Conservation (phyloP, 2,113 vertebrate species). For the Camelus bactrianus region DNA sequence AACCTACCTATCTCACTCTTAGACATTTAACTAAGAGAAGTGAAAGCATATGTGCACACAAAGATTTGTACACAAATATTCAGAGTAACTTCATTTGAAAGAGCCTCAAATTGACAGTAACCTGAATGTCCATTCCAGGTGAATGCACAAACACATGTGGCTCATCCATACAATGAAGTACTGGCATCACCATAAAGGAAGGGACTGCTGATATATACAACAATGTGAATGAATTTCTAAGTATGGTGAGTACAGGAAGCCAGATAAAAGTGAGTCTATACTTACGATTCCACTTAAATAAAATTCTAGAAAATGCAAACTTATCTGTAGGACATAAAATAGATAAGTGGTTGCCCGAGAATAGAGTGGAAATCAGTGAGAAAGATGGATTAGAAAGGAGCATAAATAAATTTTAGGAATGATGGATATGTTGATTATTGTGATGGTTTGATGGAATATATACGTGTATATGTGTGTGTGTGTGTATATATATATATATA, state of each 20-base stretch:
- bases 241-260: background rate
- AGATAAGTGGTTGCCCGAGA: background rate
- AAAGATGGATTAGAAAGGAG: background rate
- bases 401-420: background rate
- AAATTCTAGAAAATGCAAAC: background rate
- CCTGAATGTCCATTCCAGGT: background rate
- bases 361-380: background rate
- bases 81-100: background rate
- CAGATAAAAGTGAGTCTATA: background rate
- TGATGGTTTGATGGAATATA: background rate
- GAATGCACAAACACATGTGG: background rate
- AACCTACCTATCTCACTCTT: too few species aligned
- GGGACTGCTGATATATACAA: background rate
- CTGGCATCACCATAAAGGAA: background rate
- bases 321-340: background rate
- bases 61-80: background rate
- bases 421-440: background rate
- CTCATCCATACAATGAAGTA: background rate
- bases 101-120: background rate
- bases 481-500: too few species aligned
- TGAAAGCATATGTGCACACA: background rate
- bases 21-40: too few species aligned
- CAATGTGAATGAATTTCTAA: background rate
- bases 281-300: background rate
- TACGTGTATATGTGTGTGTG: too few species aligned